Evolutionary conservation across 2,888 invertebrate species (phyloP).

Genomic region (Drosophila melanocephala): DNA sequence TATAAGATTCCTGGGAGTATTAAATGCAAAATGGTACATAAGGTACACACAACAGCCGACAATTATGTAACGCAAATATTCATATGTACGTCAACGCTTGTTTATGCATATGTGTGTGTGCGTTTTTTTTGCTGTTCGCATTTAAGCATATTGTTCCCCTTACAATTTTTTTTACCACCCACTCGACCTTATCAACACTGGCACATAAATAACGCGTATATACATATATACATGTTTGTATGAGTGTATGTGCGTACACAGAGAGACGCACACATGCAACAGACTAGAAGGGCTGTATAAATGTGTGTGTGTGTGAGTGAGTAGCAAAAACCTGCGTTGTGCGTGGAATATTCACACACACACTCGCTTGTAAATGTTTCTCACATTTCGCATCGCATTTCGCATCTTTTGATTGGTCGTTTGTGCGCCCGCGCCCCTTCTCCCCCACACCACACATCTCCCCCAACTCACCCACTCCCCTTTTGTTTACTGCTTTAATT

Average conservation of each 20-base stretch:
- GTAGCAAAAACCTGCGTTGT: conserved; percentile 33
- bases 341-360: conserved; percentile 51
- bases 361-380: conserved; percentile 33
- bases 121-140: conserved; percentile 1
- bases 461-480: background rate
- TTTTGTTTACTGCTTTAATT: conserved; percentile 60
- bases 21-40: background rate
- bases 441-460: conserved; percentile 1
- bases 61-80: background rate
- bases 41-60: background rate
- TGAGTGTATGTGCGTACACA: conserved; percentile 7
- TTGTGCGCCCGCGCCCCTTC: conserved; percentile 56
- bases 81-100: background rate
- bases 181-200: conserved; percentile 32
- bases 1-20: background rate
- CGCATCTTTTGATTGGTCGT: conserved; percentile 75
- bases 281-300: conserved; percentile 1
- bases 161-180: conserved; percentile 33
- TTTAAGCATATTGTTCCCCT: conserved; percentile 13
- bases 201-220: conserved; percentile 32
- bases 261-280: conserved; percentile 17
- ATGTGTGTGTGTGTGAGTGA: conserved; percentile 23
- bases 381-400: conserved; percentile 41
- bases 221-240: conserved; percentile 7
- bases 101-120: background rate